These are phyloP conservation scores for Calosoma granatense DNA, from an alignment of 1,140 invertebrate genomes.

Conservation along the genomic window DNA sequence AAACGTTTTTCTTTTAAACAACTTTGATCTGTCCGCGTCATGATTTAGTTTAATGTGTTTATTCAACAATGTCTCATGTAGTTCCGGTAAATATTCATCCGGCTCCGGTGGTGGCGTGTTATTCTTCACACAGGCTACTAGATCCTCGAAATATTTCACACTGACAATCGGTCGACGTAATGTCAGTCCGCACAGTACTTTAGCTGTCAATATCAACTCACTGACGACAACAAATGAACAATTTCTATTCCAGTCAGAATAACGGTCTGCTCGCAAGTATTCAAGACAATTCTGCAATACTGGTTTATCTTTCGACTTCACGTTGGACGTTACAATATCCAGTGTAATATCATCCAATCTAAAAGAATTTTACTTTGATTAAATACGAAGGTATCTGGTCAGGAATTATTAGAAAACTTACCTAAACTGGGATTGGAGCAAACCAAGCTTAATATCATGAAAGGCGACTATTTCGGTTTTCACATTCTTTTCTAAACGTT, in stretches of 20 bases:
- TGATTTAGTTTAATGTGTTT: not conserved
- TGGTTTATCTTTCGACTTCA: conserved; percentile 4
- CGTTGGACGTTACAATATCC: conserved; percentile 9
- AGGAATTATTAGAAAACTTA: not conserved
- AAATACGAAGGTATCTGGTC: conserved; percentile 28
- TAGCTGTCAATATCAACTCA: conserved; percentile 12
- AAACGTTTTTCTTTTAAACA: conserved; percentile 14
- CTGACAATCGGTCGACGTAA: conserved; percentile 13
- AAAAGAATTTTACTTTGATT: conserved; percentile 10
- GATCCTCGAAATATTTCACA: conserved; percentile 10
- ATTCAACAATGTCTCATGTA: conserved; percentile 10
- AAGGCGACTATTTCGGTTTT: conserved; percentile 28
- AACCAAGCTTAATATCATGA: conserved; percentile 12
- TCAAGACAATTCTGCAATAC: conserved; percentile 8
- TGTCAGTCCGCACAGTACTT: conserved; percentile 11
- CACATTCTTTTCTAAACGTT: conserved; percentile 25
- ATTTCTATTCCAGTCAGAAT: not conserved
- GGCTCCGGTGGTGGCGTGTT: conserved; percentile 5
- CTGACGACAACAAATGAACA: conserved; percentile 11
- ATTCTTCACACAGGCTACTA: conserved; percentile 3
- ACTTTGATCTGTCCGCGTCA: not conserved
- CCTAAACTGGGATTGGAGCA: conserved; percentile 9
- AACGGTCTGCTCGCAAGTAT: not conserved
- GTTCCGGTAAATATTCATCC: conserved; percentile 9
- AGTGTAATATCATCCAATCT: conserved; percentile 12